Base-by-base conservation (phyloP, 1,140 invertebrate species). In the Ceratosolen fusciceps region DNA sequence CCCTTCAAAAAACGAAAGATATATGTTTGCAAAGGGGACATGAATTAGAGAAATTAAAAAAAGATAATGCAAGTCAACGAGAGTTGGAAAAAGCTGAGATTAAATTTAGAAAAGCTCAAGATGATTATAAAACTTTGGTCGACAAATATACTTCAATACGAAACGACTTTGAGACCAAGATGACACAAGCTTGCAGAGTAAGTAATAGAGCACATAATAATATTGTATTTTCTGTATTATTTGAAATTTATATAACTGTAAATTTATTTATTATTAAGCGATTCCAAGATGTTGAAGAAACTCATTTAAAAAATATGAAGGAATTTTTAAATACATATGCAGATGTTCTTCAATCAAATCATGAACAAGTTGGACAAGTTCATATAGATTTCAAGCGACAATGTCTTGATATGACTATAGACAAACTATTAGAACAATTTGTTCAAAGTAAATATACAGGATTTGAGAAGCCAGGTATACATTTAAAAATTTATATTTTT, bases 221-320 rank as follows among this genome's bases (percentile, higher is more conserved):
- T 62, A 0, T 60, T 60, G 19, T n/a, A 71, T 16, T 31, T 31
- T n/a, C 14, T 31, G 77, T 77, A 60, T 16, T 58, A 70, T 26
- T 24, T 24, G n/a, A 56, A 12, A 16, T 60, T 72, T 9, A 72
- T 49, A 29, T 47, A 52, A 37, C 29, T 74, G 56, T 73, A 34
- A 67, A 74, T 70, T 73, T 65, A 26, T 62, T 67, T 52, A 83
- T 85, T 71, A 39, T 90, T 87, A 83, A 94, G 94, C 95, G 96
- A 87, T 99, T 98, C 88, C 97, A 99, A 93, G 95, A 96, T 89
- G 93, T 98, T 31, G 97, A 98, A 90, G 96, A 97, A 86, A 93
- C 94, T 73, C 97, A 98, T 91, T 91, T 98, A 82, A 95, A 94
- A 84, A 96, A 98, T 87, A 98, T 99, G 96, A 98, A 98, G 88